Evolutionary conservation across 2,888 invertebrate genomes (phyloP), one percentile per base, ranked within the genome.

Genomic region (Rotaria sp.): DNA sequence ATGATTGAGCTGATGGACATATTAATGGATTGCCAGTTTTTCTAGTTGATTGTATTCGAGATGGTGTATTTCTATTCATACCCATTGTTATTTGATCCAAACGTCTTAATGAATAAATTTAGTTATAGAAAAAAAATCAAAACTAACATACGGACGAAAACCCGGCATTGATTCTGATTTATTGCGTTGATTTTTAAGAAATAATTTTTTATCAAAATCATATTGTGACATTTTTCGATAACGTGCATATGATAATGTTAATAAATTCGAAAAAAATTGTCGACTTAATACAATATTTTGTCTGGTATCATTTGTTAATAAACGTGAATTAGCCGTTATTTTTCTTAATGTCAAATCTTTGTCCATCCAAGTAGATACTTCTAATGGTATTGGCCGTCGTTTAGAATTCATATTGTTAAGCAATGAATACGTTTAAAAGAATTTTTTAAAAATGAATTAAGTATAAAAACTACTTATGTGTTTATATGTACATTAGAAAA

Each of bases 211-310:
- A 3, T 80, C 80, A 41, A 80, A 80, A n/a, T 80, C 35, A 45
- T 35, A 45, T 80, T 38, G 18, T 10, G 35, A 11, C 2, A 80
- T 80, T 45, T 45, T 45, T 26, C 80, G 80, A 80, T 80, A 45
- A 18, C 80, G 80, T 45, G 24, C 15, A 80, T 26, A 80, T 45
- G 80, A 80, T 45, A 80, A n/a, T 26, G 3, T 80, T 45, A 80
- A 80, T n/a, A 80, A 15, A 80, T 80, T 38, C 0, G 80, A 45
- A n/a, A 80, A 80, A 45, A 80, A 80, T 80, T 35, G 80, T 80
- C 80, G 80, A 45, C 80, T 80, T 35, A 80, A 38, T 21, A 80
- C 35, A 13, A 80, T 13, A 80, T 80, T 80, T 26, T 80, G 41
- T 80, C 80, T 21, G 1, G 45, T 26, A 45, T 80, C 80, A 24